Evolutionary conservation across 2,113 vertebrate genomes (phyloP).

Genomic region (western clawed frog (Xenopus tropicalis)): DNA sequence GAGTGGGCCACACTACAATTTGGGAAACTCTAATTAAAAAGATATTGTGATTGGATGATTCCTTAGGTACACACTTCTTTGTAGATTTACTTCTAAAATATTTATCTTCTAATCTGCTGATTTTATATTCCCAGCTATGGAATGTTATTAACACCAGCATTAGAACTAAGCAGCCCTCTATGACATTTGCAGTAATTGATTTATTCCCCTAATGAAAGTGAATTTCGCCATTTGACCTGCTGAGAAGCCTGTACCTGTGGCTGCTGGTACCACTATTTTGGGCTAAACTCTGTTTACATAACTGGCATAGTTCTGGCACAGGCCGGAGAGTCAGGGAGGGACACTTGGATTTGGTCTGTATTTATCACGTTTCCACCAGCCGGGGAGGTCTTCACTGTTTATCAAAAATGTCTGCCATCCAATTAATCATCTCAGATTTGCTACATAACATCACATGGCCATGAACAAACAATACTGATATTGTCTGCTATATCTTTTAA

Average conservation of each 20-base stretch:
- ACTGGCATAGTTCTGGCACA: slow-evolving; percentile 50
- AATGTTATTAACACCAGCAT: no score
- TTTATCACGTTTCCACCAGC: slow-evolving; percentile 28
- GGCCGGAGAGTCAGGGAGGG: slow-evolving; percentile 42
- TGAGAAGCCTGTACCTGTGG: slow-evolving; percentile 37
- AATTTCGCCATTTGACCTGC: slow-evolving; percentile 13
- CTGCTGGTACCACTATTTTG: slow-evolving; percentile 42
- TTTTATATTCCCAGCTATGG: no score
- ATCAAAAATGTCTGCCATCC: slow-evolving; percentile 7
- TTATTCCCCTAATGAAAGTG: not conserved
- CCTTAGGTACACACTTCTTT: no score
- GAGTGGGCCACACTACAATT: no score
- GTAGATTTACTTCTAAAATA: no score
- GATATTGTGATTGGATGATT: no score
- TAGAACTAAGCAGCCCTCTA: not conserved
- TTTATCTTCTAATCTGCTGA: no score
- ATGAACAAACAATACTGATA: no score
- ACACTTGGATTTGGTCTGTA: slow-evolving; percentile 23
- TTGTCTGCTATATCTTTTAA: no score
- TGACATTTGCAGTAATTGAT: not conserved
- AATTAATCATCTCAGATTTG: not conserved
- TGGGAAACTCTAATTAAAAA: no score
- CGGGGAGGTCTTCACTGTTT: slow-evolving; percentile 33
- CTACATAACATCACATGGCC: no score
- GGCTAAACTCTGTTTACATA: slow-evolving; percentile 48